Conservation (phyloP, 35 echinoderm and acorn worm species). For the Ptychodera flava region DNA sequence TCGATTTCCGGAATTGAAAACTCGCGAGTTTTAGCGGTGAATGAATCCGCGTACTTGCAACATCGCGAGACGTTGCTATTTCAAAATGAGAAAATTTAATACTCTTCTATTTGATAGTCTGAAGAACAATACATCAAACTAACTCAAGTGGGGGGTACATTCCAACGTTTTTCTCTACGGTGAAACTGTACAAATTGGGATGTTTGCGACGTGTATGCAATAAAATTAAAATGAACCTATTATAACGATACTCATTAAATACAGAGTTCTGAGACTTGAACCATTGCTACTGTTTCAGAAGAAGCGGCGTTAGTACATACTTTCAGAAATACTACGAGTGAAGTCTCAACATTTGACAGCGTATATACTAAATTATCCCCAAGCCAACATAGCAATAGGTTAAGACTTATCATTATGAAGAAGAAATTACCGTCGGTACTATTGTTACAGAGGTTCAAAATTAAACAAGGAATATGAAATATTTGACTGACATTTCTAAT, state of each 20-base stretch:
- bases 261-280: no score
- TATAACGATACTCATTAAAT: no score
- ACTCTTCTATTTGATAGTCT: neutral
- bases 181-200: no score
- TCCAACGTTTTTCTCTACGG: no score
- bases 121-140: neutral
- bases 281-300: no score
- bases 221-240: no score
- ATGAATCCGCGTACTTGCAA: neutral
- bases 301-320: no score
- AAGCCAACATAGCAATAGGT: neutral
- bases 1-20: no score
- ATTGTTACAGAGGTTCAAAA: neutral
- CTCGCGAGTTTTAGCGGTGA: neutral
- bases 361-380: neutral
- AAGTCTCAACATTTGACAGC: neutral
- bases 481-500: neutral
- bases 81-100: neutral
- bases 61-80: no score
- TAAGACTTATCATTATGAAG: neutral
- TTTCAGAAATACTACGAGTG: no score
- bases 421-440: neutral
- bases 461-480: neutral
- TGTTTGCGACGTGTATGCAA: no score
- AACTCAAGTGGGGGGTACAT: no score